Evolutionary conservation across 2,888 invertebrate species (phyloP).

Genomic region (Machimus rusticus): DNA sequence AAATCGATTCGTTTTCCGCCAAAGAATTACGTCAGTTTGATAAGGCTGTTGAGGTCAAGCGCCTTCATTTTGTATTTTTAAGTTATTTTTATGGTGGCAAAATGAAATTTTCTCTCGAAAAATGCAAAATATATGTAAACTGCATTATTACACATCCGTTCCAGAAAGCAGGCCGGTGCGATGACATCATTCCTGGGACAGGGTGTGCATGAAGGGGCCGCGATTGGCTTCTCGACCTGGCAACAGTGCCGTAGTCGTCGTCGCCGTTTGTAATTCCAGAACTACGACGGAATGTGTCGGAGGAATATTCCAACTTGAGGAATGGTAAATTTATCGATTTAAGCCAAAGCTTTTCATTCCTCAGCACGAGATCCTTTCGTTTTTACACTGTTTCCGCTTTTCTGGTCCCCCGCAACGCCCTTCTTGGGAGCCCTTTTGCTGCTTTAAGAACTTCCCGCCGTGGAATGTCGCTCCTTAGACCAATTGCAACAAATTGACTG

Average conservation of each 20-base stretch:
- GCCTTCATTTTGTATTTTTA: background rate
- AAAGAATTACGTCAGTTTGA: background rate
- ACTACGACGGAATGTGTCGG: background rate
- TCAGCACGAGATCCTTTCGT: background rate
- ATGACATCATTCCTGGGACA: background rate
- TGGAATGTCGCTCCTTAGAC: background rate
- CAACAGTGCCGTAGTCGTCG: background rate
- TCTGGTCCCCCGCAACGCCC: background rate
- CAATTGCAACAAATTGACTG: background rate
- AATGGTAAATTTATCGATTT: background rate
- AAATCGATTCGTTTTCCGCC: background rate
- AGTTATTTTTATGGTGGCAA: background rate
- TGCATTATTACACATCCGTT: background rate
- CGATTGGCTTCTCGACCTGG: background rate
- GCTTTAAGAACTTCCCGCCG: background rate
- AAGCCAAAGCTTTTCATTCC: background rate
- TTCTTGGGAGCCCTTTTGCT: background rate
- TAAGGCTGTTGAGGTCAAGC: background rate
- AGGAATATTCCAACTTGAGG: background rate
- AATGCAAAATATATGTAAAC: background rate
- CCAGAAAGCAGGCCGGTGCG: background rate
- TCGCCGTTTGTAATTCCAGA: background rate
- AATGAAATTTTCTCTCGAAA: background rate
- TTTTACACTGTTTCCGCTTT: background rate
- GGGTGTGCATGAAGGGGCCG: background rate